Evolutionary conservation across 1,140 invertebrate species (phyloP).

Genomic region (Globodera rostochiensis): DNA sequence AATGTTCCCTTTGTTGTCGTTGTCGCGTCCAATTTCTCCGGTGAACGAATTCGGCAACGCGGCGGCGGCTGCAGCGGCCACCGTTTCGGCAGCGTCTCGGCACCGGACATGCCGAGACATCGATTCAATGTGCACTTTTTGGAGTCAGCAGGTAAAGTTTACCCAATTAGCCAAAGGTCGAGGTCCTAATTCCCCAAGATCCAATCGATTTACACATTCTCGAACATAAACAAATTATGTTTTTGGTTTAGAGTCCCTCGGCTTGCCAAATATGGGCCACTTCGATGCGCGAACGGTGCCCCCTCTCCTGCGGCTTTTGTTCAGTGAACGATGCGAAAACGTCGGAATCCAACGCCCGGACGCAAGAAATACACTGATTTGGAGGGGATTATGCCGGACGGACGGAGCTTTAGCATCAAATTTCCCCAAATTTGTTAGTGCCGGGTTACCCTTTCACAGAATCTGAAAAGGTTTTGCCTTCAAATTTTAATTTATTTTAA

Average conservation of each 20-base stretch:
- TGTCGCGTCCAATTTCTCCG: background rate
- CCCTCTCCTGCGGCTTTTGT: constrained; percentile 55
- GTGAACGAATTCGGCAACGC: constrained; percentile 12
- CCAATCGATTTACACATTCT: no score
- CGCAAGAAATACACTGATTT: no score
- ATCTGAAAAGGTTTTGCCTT: background rate
- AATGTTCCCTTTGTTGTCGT: constrained; percentile 7
- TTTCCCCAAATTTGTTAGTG: background rate
- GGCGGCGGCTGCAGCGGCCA: background rate
- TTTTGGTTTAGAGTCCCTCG: constrained; percentile 15
- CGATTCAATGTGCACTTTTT: constrained; percentile 57
- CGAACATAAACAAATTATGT: no score
- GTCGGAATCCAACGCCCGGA: background rate
- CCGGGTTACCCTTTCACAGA: background rate
- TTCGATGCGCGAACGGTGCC: constrained; percentile 54
- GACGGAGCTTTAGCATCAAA: background rate
- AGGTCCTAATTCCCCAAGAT: constrained; percentile 36
- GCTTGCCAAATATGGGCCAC: constrained; percentile 22
- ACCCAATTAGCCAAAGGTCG: constrained; percentile 33
- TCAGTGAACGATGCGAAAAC: background rate
- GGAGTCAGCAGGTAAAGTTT: constrained; percentile 42
- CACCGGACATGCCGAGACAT: constrained; percentile 51
- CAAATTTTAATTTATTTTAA: no score
- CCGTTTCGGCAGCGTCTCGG: constrained; percentile 17
- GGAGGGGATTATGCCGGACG: background rate